phyloP scores from a whole-genome alignment of 2,113 vertebrate species.

The Grantiella picta region DNA sequence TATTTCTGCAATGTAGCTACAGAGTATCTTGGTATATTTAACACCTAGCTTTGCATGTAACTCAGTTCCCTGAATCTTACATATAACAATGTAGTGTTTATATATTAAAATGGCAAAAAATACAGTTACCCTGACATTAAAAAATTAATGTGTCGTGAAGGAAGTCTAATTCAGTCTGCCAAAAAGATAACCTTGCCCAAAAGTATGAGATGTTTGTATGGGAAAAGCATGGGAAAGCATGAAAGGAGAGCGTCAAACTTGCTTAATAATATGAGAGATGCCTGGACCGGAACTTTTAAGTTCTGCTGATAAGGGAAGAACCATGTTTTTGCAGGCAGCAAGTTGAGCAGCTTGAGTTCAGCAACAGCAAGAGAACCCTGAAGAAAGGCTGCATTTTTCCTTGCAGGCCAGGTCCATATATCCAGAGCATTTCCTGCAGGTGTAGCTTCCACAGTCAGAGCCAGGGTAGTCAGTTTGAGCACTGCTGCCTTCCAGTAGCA shows the following conservation, averaged over 20 bases:
- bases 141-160: background rate
- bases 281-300: background rate
- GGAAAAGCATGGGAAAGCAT: background rate
- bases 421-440: background rate
- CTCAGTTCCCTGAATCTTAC: background rate
- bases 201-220: background rate
- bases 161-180: background rate
- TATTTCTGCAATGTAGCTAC: background rate
- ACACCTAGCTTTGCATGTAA: background rate
- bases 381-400: background rate
- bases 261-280: background rate
- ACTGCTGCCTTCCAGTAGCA: background rate
- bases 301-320: background rate
- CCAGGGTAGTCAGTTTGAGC: background rate
- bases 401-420: background rate
- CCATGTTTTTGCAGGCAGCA: background rate
- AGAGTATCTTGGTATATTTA: constrained; percentile 21
- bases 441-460: background rate
- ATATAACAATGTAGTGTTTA: background rate
- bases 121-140: background rate
- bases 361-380: background rate
- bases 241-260: background rate
- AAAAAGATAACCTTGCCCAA: background rate
- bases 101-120: background rate
- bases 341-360: background rate